Conservation (phyloP, 2,888 invertebrate species). For the Idaea aversata region DNA sequence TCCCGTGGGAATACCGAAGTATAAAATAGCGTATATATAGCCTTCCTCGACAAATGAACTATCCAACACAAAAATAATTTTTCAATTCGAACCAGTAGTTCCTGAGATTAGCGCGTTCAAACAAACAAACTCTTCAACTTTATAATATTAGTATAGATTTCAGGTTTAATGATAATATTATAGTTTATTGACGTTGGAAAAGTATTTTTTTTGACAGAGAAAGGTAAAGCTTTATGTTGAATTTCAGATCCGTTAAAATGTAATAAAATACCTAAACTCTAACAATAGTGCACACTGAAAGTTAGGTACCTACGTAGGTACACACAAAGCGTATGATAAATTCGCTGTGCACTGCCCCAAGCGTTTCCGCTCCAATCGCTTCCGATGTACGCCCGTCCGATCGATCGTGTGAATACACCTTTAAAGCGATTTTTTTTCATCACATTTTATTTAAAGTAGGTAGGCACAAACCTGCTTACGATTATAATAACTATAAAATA, state of each 20-base stretch:
- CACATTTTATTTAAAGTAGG: slow-evolving; percentile 36
- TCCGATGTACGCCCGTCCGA: slow-evolving; percentile 60
- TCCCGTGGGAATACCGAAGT: too few species aligned
- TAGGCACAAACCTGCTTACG: not conserved
- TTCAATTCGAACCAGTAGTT: too few species aligned
- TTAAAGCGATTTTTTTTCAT: slow-evolving; percentile 54
- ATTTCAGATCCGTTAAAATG: slow-evolving; percentile 7
- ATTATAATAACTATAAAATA: too few species aligned
- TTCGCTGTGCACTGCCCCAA: slow-evolving; percentile 64
- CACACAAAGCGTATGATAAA: slow-evolving; percentile 55
- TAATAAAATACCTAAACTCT: not conserved
- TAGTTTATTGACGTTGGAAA: too few species aligned
- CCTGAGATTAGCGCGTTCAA: too few species aligned
- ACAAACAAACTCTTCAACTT: too few species aligned
- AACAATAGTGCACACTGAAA: slow-evolving; percentile 29
- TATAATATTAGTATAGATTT: too few species aligned
- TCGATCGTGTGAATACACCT: slow-evolving; percentile 70
- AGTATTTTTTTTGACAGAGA: slow-evolving; percentile 18
- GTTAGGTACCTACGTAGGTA: slow-evolving; percentile 47
- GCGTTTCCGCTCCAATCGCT: slow-evolving; percentile 69
- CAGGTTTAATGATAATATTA: too few species aligned
- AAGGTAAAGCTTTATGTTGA: slow-evolving; percentile 13
- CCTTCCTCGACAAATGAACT: too few species aligned
- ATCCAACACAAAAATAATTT: too few species aligned
- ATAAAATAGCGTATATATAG: too few species aligned